A percentile compares a stretch with the other conserved stretches of the same genome.
phyloP scores from a whole-genome alignment of 2,888 invertebrate species.

The Caenorhabditis angaria region DNA sequence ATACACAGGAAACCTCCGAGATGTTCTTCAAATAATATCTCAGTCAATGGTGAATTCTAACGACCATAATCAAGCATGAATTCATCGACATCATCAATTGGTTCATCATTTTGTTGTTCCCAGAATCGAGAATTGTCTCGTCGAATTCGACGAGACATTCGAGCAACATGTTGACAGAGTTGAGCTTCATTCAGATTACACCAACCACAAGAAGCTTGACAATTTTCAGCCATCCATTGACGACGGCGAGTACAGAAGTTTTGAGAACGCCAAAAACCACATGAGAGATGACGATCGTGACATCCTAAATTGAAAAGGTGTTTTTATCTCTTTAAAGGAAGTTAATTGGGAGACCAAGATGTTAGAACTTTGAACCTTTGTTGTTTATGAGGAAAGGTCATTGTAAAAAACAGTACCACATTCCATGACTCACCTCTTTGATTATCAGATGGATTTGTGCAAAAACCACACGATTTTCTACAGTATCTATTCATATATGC shows the following conservation, averaged over 20 bases:
- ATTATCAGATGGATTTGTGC: slow-evolving; percentile 44
- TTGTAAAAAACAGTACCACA: neutral
- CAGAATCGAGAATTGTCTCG: slow-evolving; percentile 18
- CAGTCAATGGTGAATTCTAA: neutral
- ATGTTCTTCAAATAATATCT: neutral
- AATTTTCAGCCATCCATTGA: slow-evolving; percentile 68
- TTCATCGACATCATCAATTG: slow-evolving; percentile 25
- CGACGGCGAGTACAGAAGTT: slow-evolving; percentile 66
- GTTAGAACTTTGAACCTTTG: neutral
- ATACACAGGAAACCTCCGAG: neutral
- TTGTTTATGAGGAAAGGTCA: neutral
- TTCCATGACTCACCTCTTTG: slow-evolving; percentile 35
- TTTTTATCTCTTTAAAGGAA: neutral
- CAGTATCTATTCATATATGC: slow-evolving; percentile 69
- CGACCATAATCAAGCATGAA: slow-evolving; percentile 44
- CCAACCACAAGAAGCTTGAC: slow-evolving; percentile 65
- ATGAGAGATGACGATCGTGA: slow-evolving; percentile 67
- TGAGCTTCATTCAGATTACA: slow-evolving; percentile 64
- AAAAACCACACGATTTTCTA: slow-evolving; percentile 64
- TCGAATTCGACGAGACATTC: slow-evolving; percentile 24
- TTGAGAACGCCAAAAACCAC: slow-evolving; percentile 64
- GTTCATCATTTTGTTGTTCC: slow-evolving; percentile 6
- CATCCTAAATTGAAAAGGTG: slow-evolving; percentile 54
- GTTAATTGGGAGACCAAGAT: neutral
- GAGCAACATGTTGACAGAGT: slow-evolving; percentile 63